Evolutionary conservation across 1,140 invertebrate species (phyloP).

Genomic region (Hyposmocoma kahamanoa): DNA sequence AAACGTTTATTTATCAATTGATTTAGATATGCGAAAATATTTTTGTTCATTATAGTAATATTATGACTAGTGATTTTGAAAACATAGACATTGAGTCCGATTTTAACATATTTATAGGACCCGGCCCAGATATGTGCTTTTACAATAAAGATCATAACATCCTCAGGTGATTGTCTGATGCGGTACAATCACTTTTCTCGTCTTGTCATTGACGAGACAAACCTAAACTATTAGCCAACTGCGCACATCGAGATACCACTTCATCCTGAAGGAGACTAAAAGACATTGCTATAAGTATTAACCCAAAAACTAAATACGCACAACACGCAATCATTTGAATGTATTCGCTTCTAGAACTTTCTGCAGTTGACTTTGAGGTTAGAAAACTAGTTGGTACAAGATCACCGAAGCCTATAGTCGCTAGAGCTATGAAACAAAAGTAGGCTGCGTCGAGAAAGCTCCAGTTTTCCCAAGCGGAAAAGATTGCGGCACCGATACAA

Average conservation of each 20-base stretch:
- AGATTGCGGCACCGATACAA: conserved; percentile 80
- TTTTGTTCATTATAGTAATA: conserved; percentile 34
- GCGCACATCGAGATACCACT: conserved; percentile 83
- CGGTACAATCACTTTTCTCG: conserved; percentile 70
- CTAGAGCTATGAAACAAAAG: conserved; percentile 91
- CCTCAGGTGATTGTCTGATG: conserved; percentile 62
- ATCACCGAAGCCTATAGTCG: conserved; percentile 91
- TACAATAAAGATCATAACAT: conserved; percentile 73
- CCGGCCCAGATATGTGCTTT: too few species aligned
- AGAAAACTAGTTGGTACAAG: conserved; percentile 79
- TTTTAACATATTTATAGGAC: too few species aligned
- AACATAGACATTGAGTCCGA: too few species aligned
- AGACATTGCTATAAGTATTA: conserved; percentile 93
- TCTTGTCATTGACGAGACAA: conserved; percentile 70
- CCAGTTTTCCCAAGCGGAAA: conserved; percentile 85
- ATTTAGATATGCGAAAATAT: conserved; percentile 55
- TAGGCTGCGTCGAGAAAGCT: conserved; percentile 88
- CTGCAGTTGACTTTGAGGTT: conserved; percentile 60
- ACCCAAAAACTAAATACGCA: conserved; percentile 89
- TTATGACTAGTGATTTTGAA: too few species aligned
- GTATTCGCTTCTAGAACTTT: conserved; percentile 76
- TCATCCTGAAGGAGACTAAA: conserved; percentile 95
- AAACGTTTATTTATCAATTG: conserved; percentile 39
- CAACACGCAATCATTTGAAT: conserved; percentile 88
- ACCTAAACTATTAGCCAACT: conserved; percentile 78